Base-by-base conservation (phyloP, 1,140 invertebrate genomes). In the Solen grandis region DNA sequence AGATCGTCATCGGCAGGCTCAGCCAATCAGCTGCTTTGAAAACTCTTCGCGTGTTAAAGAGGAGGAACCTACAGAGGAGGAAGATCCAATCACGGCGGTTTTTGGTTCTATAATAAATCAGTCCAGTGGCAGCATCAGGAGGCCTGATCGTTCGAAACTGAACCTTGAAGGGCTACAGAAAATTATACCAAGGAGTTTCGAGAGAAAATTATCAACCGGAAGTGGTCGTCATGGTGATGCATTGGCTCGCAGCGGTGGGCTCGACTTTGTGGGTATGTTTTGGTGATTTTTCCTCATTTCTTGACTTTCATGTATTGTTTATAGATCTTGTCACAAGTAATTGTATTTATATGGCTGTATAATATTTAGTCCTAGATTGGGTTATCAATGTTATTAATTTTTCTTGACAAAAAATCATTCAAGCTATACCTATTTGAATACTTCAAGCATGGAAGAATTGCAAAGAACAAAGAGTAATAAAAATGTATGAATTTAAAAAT, bases 101-200 rank as follows among this genome's bases (percentile, higher is more conserved):
- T 78, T 78, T 50, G 75, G 35, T 22, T 50, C 33, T 41, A 46
- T 78, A 19, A 78, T 78, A 35, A 62, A 78, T 38, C 75, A 62
- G 3, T 33, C 33, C 5, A 31, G 31, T 14, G 4, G 22, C 3
- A 14, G n/a, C n/a, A 25, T 33, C 19, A 70, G 22, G 4, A 46
- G 60, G 19, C 68, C 77, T 0, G 77, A 80, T 66, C 46, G 33
- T 3, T 80, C 77, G 19, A 63, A 72, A 27, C 46, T 80, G 5
- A 46, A 29, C 50, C 60, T 80, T 8, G 57, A 72, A 22, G 66
- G 66, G 10, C 27, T 70, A 19, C 29, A 54, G 16, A 80, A 50
- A 57, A 35, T 13, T 33, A 62, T 31, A 38, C 77, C 77, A 36
- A 3, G 14, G 14, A 65, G 77, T 69, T 57, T 54, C 33, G 33